phyloP scores from a whole-genome alignment of 1,140 invertebrate genomes.

The Orussus abietinus region DNA sequence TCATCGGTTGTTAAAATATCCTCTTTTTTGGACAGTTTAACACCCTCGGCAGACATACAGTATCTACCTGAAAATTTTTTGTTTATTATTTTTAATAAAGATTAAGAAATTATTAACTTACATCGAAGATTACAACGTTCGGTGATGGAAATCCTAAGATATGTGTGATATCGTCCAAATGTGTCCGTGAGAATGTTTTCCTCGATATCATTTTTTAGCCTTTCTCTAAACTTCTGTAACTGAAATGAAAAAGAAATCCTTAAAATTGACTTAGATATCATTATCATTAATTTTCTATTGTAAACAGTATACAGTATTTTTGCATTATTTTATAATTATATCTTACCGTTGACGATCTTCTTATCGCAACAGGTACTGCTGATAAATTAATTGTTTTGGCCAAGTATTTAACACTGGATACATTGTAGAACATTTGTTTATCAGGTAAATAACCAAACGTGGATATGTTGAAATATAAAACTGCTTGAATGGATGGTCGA shows the following conservation, averaged over 20 bases:
- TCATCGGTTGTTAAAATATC: constrained; percentile 81
- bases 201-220: constrained; percentile 23
- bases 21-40: constrained; percentile 70
- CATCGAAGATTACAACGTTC: constrained; percentile 96
- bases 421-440: too few relatives aligned
- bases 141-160: constrained; percentile 92
- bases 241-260: constrained; percentile 21
- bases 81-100: constrained; percentile 12
- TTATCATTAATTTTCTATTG: neutral
- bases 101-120: constrained; percentile 52
- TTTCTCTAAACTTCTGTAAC: constrained; percentile 36
- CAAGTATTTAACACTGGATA: too few relatives aligned
- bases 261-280: too few relatives aligned
- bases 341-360: too few relatives aligned
- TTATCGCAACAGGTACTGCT: too few relatives aligned
- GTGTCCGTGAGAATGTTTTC: constrained; percentile 68
- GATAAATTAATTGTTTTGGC: too few relatives aligned
- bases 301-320: neutral
- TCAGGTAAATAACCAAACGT: too few relatives aligned
- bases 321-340: neutral
- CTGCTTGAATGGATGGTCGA: too few relatives aligned
- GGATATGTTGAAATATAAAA: too few relatives aligned
- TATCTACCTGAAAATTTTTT: constrained; percentile 68
- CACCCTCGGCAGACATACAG: constrained; percentile 96
- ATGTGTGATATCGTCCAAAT: constrained; percentile 86